Base-by-base conservation (phyloP, 2,797 vertebrate species). In the Micrastur ruficollis region DNA sequence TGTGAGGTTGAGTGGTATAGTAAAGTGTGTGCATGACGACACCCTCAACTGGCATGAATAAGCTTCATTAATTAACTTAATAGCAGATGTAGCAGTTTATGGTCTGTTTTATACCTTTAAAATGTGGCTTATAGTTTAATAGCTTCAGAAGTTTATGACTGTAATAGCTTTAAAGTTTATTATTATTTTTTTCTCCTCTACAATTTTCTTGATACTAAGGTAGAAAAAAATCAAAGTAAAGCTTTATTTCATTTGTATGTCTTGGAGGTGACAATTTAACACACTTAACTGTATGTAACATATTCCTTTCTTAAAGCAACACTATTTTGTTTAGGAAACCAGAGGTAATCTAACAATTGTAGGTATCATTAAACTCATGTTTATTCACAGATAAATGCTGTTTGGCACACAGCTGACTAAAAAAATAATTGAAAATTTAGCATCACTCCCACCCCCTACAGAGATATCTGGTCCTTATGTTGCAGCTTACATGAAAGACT, bases 351-450 rank as follows among this genome's bases (percentile, higher is more conserved):
- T 88, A 83, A 73, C 63, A 80, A 82, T 11, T 81, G 46, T n/a
- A 89, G 78, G n/a, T 82, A 68, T 93, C 46, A 83, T 81, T 93
- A 67, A 91, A 83, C 46, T 74, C 56, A 74, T 53, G 47, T 73
- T 89, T 93, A 89, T 80, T 91, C 75, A 93, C 71, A 50, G 25
- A 8, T 40, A 92, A 90, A 75, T 95, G 40, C 67, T 46, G 44
- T 98, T 97, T 98, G 98, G 96, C 98, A 98, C 97, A 97, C 96
- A 98, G 96, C 94, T 95, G 95, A 98, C 98, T 81, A 44, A 84
- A 89, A 89, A 96, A 98, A 97, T 97, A 98, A 95, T 96, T 97
- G 82, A 95, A 95, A 92, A 92, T 82, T 97, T 96, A 98, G 89
- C 92, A 76, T 94, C 92, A 42, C 19, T 97, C 80, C 52, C n/a